These are phyloP conservation scores for Muntiacus reevesi DNA, from an alignment of 2,113 vertebrate genomes.

Conservation along the genomic window DNA sequence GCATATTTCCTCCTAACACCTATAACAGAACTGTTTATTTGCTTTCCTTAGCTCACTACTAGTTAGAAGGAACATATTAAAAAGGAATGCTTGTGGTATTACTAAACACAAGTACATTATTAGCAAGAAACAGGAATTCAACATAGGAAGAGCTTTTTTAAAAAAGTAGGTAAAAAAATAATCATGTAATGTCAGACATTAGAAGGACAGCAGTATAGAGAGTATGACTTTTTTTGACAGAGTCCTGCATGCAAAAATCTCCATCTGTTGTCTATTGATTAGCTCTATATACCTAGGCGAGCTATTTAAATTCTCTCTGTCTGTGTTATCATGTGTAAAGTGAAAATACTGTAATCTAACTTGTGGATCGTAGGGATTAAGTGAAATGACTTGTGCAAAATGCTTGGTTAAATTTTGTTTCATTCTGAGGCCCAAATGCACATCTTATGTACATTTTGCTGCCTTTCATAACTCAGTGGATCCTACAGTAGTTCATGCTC, in stretches of 20 bases:
- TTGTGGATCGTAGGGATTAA: not conserved
- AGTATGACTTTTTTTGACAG: not conserved
- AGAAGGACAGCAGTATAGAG: not conserved
- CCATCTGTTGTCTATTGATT: not conserved
- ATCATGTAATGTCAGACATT: not conserved
- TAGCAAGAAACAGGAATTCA: constrained; percentile 8
- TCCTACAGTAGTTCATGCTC: not conserved
- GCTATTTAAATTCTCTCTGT: not conserved
- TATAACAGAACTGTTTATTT: not conserved
- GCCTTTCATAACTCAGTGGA: not conserved
- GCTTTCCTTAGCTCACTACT: not conserved
- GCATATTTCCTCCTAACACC: not conserved
- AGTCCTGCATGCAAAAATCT: not conserved
- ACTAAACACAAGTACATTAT: not conserved
- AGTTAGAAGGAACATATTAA: constrained; percentile 5
- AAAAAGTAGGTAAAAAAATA: not conserved
- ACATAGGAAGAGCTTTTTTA: not conserved
- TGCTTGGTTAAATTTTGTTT: not conserved
- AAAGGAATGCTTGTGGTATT: not conserved
- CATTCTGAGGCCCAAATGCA: not conserved
- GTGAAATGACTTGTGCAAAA: constrained; percentile 11
- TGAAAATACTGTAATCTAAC: not conserved
- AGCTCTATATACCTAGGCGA: not conserved
- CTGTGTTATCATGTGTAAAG: not conserved
- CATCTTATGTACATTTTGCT: not conserved